Base-by-base conservation (phyloP, 2,888 invertebrate species). In the Cheilosia pagana region DNA sequence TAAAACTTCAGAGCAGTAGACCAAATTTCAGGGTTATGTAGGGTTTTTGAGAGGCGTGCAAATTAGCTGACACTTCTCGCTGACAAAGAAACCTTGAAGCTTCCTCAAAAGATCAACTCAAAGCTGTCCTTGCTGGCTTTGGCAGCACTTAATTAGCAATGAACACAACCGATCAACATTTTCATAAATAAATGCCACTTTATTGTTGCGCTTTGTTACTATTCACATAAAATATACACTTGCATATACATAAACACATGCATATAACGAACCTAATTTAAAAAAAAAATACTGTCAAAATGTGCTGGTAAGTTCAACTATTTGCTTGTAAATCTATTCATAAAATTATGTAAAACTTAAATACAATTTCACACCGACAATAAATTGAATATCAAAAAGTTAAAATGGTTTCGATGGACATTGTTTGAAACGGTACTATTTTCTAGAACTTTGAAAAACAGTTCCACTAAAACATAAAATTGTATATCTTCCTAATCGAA, bases 151-250 rank as follows among this genome's bases (percentile, higher is more conserved):
- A 5, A 43, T 43, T 16, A 8, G 16, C n/a, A 7, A 8, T 16
- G n/a, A 7, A 16, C 8, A 16, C n/a, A 45, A 16, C 1, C 5
- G n/a, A 50, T 0, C 14, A 21, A 10, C 1, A 4, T n/a, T 7
- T 71, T 55, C 25, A 74, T 63, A 63, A 74, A 74, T 63, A 74
- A 65, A 65, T 65, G 57, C 57, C 55, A 67, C 59, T 76, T 67
- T 67, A 76, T 67, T 76, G 50, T 67, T 67, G 52, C 67, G 50
- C 19, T 21, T 43, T 16, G 19, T 19, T 53, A 28, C 16, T 52
- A 67, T 25, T 53, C 35, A 45, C 21, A 39, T 39, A 71, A 41
- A 50, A 50, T 50, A 39, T 52, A 65, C 39, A 59, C 6, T 39
- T 41, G 53, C 16, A 52, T 67, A 43, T 57, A 76, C 59, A 76